Base-by-base conservation (phyloP, 2,113 vertebrate species). In the Mesoclemmys tuberculata region DNA sequence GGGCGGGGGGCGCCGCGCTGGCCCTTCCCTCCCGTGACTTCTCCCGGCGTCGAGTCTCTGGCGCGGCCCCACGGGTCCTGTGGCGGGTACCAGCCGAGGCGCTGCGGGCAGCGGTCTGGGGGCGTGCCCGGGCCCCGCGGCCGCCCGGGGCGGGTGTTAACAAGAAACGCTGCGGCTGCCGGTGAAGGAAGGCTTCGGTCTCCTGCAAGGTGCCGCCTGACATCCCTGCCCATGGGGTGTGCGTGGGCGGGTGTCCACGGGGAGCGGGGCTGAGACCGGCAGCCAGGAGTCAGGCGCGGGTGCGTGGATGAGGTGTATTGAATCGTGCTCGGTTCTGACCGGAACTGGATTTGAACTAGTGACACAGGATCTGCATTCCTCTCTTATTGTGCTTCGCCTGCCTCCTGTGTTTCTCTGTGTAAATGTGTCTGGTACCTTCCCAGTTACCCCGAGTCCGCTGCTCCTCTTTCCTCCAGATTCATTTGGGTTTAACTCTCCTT, bases 401-500 rank as follows among this genome's bases (percentile, higher is more conserved):
- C 58, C 11, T 4, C 5, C 26, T 0, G 0, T 74, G 49, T 83
- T 35, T 44, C 35, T 44, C 61, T 1, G 0, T 54, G 35, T 4
- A 18, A 18, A 0, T 46, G 8, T 68, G 13, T 61, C 58, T 61
- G 29, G 29, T 74, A n/a, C 52, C 19, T 54, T 84, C 87, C 21
- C 88, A 2, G 0, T 71, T 82, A 85, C 49, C 79, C n/a, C 18
- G 14, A 31, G 8, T 82, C 18, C 41, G 54, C 68, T 96, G 58
- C 68, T 89, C 87, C 88, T 89, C 51, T 31, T 95, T 18, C 18
- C 13, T 68, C 87, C 79, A 52, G 61, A 16, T 89, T 96, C 26
- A 77, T 77, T 80, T 90, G 68, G 31, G 58, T n/a, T 96, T 92
- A 87, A 38, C 58, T 81, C 88, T 84, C 41, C 83, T 18, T 93